phyloP scores from a whole-genome alignment of 2,113 vertebrate species.

The Genyomyrus donnyi region DNA sequence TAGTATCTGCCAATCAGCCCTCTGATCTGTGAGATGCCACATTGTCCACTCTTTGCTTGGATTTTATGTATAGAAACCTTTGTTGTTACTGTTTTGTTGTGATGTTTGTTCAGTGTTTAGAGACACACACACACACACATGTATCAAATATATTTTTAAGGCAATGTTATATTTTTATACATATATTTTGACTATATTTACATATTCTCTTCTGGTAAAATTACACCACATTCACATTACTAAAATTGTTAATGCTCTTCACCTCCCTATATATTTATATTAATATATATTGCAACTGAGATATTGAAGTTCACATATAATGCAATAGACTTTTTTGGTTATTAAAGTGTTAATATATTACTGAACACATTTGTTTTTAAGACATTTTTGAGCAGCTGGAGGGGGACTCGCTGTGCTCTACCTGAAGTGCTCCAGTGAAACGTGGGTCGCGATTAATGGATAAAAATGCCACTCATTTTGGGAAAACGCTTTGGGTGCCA shows the following conservation, averaged over 20 bases:
- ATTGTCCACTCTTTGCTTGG: background rate
- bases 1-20: background rate
- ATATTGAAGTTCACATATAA: background rate
- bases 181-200: slow-evolving; percentile 41
- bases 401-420: background rate
- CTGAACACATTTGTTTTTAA: background rate
- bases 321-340: background rate
- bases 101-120: background rate
- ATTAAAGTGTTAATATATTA: slow-evolving; percentile 7
- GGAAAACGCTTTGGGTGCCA: background rate
- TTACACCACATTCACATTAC: background rate
- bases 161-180: slow-evolving; percentile 52
- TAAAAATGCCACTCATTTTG: background rate
- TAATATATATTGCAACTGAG: background rate
- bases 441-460: background rate
- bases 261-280: background rate
- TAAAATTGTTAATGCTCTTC: background rate
- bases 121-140: slow-evolving; percentile 28
- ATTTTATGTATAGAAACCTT: background rate
- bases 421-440: background rate
- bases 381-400: background rate
- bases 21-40: background rate
- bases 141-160: slow-evolving; percentile 49
- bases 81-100: background rate
- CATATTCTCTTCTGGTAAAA: background rate